These are phyloP conservation scores for Agapornis roseicollis DNA, from an alignment of 2,113 vertebrate genomes.

Conservation along the genomic window DNA sequence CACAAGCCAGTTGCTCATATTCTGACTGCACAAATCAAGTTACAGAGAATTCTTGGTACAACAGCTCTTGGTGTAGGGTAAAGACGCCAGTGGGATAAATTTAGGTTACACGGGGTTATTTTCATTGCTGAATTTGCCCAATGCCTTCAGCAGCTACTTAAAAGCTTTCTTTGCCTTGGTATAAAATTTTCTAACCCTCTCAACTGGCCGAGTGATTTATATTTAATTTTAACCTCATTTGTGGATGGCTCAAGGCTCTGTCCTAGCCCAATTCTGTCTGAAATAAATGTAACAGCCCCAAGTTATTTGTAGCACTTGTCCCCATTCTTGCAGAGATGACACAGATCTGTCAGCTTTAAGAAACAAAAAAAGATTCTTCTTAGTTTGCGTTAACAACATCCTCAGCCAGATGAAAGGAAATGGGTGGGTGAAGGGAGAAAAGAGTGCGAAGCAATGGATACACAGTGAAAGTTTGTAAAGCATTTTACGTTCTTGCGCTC, in stretches of 20 bases:
- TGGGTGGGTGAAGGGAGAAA: not conserved
- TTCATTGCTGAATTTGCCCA: not conserved
- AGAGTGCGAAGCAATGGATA: not conserved
- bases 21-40: not conserved
- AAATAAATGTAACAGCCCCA: not conserved
- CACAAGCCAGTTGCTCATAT: not conserved
- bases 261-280: slow-evolving; percentile 25
- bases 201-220: not conserved
- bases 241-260: slow-evolving; percentile 5
- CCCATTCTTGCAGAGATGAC: not conserved
- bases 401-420: not conserved
- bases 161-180: not conserved
- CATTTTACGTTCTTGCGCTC: not conserved
- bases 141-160: not conserved
- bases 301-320: slow-evolving; percentile 31
- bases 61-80: not conserved
- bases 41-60: not conserved
- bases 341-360: slow-evolving; percentile 17
- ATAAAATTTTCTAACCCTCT: not conserved
- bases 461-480: not conserved
- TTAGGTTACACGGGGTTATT: not conserved
- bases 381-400: not conserved
- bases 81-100: not conserved
- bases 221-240: not conserved
- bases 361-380: not conserved